These are phyloP conservation scores for Saxidomus purpurata DNA, from an alignment of 1,140 invertebrate species.

Conservation along the genomic window DNA sequence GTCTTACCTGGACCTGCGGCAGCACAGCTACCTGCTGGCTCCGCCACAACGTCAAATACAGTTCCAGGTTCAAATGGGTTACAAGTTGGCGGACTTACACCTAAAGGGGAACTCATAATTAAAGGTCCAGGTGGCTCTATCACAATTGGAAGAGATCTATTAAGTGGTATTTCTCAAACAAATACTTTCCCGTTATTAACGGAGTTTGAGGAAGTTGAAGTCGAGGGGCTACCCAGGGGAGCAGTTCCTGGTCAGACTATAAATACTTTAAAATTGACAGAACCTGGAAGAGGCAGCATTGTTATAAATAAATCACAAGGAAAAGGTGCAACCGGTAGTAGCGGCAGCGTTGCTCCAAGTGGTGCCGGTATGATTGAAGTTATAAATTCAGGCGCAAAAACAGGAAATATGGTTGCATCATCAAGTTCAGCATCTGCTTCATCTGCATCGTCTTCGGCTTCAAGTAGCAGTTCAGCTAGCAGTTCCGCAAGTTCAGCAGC, in stretches of 20 bases:
- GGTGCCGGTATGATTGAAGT: background rate
- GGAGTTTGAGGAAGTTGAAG: constrained; percentile 47
- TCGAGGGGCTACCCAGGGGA: background rate
- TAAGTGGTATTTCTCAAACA: background rate
- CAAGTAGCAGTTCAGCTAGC: background rate
- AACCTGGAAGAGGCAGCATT: constrained; percentile 7
- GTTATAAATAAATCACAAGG: background rate
- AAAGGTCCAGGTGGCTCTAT: constrained; percentile 8
- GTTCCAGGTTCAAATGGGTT: background rate
- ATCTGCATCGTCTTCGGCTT: background rate
- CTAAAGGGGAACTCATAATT: constrained; percentile 8
- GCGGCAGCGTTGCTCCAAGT: background rate
- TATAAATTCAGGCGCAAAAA: background rate
- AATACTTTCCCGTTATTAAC: background rate
- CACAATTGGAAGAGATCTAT: constrained; percentile 10
- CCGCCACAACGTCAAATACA: background rate
- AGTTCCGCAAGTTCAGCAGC: background rate
- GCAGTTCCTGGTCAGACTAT: background rate
- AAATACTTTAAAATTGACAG: background rate
- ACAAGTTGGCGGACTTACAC: background rate
- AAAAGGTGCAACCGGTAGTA: background rate
- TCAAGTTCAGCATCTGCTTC: background rate
- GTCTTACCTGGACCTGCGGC: background rate
- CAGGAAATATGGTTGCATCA: background rate
- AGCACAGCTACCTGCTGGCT: background rate